Evolutionary conservation across 2,888 invertebrate genomes (phyloP), one percentile per base, ranked within the genome.

Genomic region (Pegoplata infirma): DNA sequence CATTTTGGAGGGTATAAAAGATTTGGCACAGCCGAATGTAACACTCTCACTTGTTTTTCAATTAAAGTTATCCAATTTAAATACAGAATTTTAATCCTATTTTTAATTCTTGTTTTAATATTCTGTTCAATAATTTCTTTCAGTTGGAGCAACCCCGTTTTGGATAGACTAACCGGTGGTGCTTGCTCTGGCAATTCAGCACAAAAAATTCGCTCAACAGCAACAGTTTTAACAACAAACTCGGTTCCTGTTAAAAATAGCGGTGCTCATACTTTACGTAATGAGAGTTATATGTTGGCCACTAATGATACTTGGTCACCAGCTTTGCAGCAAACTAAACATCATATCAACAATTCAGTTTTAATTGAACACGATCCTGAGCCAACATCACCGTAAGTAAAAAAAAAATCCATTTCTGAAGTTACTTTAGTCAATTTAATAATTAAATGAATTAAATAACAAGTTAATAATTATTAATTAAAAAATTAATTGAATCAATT

Each of bases 201-300:
- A 49, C 84, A 84, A 78, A 83, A 86, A 76, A 87, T 83, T 76
- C 79, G 86, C 87, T 63, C 85, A 84, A 46, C 82, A 83, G 7
- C 90, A 90, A 71, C 81, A 82, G 6, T 81, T 84, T 44, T 77
- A n/a, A 32, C 63, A 7, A 51, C 10, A 14, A 80, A 63, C 55
- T 74, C 64, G 5, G 58, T 53, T n/a, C 53, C 44, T 25, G 61
- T 69, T 66, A 68, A 76, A 16, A 80, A 36, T 72, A 78, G 73
- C 19, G 79, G 58, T 28, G 82, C 83, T 16, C 85, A 85, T 68
- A 92, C 93, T 12, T 87, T 97, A 73, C 91, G 97, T 74, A 98
- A 97, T 86, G 97, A 98, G 88, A 98, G 97, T 86, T 98, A 98
- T 86, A 97, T 96, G 85, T 93, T 96, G 91, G 96, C 96, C 84